Evolutionary conservation across 2,888 invertebrate species (phyloP).

Genomic region (Leptinotarsa tumamoca): DNA sequence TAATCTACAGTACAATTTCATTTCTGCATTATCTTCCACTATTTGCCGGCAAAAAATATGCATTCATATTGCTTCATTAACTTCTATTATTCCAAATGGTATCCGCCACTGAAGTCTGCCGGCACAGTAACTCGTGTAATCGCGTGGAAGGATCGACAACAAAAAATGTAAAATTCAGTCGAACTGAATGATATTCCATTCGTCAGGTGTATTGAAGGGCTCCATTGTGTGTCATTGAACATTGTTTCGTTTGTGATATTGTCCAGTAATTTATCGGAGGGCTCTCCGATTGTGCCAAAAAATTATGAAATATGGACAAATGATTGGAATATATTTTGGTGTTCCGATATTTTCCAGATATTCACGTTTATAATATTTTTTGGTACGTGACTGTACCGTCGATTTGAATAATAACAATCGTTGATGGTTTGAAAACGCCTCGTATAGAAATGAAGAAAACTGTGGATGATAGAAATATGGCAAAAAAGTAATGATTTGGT

Average conservation of each 20-base stretch:
- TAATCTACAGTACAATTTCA: not conserved
- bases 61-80: not conserved
- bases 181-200: conserved; percentile 45
- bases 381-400: not conserved
- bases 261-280: conserved; percentile 55
- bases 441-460: too few relatives aligned
- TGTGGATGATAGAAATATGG: too few relatives aligned
- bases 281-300: conserved; percentile 54
- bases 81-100: not conserved
- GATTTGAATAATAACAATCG: too few relatives aligned
- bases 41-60: too few relatives aligned
- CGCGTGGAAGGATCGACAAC: not conserved
- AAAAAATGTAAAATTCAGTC: not conserved
- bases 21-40: not conserved
- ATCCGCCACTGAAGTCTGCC: not conserved
- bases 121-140: not conserved
- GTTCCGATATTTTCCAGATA: conserved; percentile 30
- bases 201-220: conserved; percentile 46
- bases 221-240: conserved; percentile 59
- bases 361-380: not conserved
- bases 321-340: conserved; percentile 52
- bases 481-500: too few relatives aligned
- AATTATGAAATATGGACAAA: conserved; percentile 58
- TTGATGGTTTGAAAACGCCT: too few relatives aligned
- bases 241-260: conserved; percentile 60